Evolutionary conservation across 2,888 invertebrate genomes (phyloP), one percentile per base, ranked within the genome.

Genomic region (Stegana nigrithorax): DNA sequence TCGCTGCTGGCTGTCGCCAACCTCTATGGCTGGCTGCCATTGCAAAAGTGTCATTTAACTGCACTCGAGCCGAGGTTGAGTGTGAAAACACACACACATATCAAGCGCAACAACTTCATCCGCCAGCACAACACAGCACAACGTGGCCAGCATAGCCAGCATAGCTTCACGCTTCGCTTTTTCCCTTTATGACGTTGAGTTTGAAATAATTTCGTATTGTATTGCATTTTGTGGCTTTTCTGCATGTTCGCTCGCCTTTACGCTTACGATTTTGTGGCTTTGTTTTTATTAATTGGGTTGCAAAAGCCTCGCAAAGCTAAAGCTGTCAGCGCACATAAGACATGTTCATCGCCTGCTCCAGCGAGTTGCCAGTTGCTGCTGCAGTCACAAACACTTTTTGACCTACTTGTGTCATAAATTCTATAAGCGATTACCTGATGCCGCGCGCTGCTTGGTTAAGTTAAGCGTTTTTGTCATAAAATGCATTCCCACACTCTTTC

Each of bases 401-500:
- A 32, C 53, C 53, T 14, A 55, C 19, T 55, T 55, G 21, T 14
- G 21, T 21, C n/a, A 32, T 12, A 36, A 21, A 27, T 23, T 36
- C 2, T 4, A 55, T 12, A 10, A 55, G 32, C n/a, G n/a, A n/a
- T n/a, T n/a, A n/a, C n/a, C n/a, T n/a, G n/a, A n/a, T n/a, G n/a
- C n/a, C n/a, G n/a, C n/a, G n/a, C n/a, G n/a, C n/a, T n/a, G 32
- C 6, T 12, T 2, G n/a, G 8, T 32, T 32, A 32, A n/a, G n/a
- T 12, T 32, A n/a, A 12, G 32, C 32, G 55, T 10, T 26, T 56
- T 26, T 42, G 17, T 10, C 19, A n/a, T 6, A 27, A 47, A 47
- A 57, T 17, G 10, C 23, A 7, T 75, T 75, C 77, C 69, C 74
- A 75, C 75, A 72, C 64, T 64, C 42, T 51, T 39, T 59, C 42